Evolutionary conservation across 2,797 vertebrate species (phyloP), one percentile per base, ranked within the genome.

Genomic region (Steatocranus sp.): DNA sequence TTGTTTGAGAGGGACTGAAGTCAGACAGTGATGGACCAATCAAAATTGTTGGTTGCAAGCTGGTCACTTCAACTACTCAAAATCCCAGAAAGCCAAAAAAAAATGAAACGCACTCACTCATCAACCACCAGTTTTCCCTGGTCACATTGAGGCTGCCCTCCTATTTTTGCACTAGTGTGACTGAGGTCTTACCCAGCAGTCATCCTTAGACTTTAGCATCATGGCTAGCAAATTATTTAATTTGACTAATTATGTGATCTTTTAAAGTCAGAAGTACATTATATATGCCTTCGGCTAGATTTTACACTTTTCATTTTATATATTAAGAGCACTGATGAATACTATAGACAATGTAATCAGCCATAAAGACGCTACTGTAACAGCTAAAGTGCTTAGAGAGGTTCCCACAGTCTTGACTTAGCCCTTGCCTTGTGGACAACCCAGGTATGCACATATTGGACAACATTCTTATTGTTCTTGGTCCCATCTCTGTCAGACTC

Each of bases 381-480:
- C 30, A 14, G 50, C 50, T 77, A 20, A 46, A 20, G 63, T 53
- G 43, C 38, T 66, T 49, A 8, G 63, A 56, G 25, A 75, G 51
- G 30, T 84, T 86, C 70, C 49, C 74, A 76, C 73, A 84, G 78
- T 56, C 48, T 36, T 43, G 53, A 48, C 46, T 5, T n/a, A 74
- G 17, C n/a, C 43, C 20, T 53, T 34, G 18, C 48, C 36, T 38
- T 43, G 25, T 63, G 20, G 43, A 78, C 80, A 83, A 77, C 61
- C 56, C 51, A 73, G 49, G 23, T 50, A 70, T 18, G 15, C 82
- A 87, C 43, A 23, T 17, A 68, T 50, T 18, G 76, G 30, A 91
- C 92, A 93, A 87, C 58, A 80, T 75, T 75, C 81, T 78, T 77
- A 79, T 86, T 94, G 89, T 93, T 92, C 81, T 80, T 34, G 18